Evolutionary conservation across 2,888 invertebrate species (phyloP), one percentile per base, ranked within the genome.

Genomic region (Amblyteles armatorius): DNA sequence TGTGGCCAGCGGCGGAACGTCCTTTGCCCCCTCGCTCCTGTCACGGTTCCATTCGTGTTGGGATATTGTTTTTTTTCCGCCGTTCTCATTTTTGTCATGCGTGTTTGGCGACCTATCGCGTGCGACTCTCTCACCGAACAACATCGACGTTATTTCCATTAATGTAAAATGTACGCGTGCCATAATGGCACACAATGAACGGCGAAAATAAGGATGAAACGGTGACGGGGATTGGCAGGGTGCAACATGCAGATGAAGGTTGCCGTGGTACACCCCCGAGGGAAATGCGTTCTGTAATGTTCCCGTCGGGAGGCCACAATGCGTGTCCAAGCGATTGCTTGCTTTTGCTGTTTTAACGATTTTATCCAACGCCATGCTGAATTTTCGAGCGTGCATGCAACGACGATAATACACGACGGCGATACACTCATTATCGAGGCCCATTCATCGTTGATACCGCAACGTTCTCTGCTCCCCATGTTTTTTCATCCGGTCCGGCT

Each of bases 71-170:
- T 68, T 72, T 55, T 81, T 82, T 81, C 65, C 74, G 69, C 50
- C 77, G 19, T 81, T 80, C 84, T 77, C n/a, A 50, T 63, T 65
- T 79, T 77, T 65, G 48, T 67, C 77, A 79, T 76, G 77, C 80
- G 87, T 82, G 84, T 74, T 82, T 67, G 26, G 55, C 71, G 73
- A 78, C 81, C 76, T 77, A 82, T 88, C 79, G 86, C 88, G 85
- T 85, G 88, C 82, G 40, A 60, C 68, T 82, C 79, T 69, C 60
- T 57, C 74, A 57, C 57, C 60, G 63, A 36, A 9, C 65, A 48
- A 36, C 77, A 22, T 77, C 80, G 29, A 73, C 50, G 77, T 55
- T 73, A 81, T 74, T 78, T 52, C 44, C 82, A 82, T 79, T 81
- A 63, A 82, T 74, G 81, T 73, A 78, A 79, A 78, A 73, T 67